These are phyloP conservation scores for Himantopus leucocephalus DNA, from an alignment of 2,113 vertebrate genomes.

Conservation along the genomic window DNA sequence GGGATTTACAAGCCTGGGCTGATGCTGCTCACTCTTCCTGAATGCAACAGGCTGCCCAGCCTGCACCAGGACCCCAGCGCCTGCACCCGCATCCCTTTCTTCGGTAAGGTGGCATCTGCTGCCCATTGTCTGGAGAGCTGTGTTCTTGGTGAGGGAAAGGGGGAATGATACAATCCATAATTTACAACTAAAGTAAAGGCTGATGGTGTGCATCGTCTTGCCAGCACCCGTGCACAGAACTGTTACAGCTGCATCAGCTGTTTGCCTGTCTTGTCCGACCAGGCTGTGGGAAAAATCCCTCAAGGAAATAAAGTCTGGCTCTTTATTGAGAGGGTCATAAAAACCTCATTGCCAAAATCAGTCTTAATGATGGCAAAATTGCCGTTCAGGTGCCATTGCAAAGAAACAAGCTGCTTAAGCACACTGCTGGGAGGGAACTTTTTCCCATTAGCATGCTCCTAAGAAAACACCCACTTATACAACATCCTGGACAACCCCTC, in stretches of 20 bases:
- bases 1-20: slow-evolving; percentile 73
- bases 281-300: neutral
- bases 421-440: neutral
- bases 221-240: neutral
- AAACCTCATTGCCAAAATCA: neutral
- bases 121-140: accelerated
- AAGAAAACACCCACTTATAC: neutral
- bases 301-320: neutral
- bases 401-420: neutral
- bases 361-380: neutral
- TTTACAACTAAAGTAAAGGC: neutral
- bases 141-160: neutral
- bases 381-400: neutral
- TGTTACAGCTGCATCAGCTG: neutral
- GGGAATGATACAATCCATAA: accelerated
- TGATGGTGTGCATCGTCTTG: accelerated
- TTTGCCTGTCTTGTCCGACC: accelerated
- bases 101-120: slow-evolving; percentile 76
- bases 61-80: slow-evolving; percentile 74
- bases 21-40: slow-evolving; percentile 75
- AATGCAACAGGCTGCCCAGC: slow-evolving; percentile 88
- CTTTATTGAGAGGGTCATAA: neutral
- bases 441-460: neutral
- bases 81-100: slow-evolving; percentile 86
- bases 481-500: neutral